Conservation (phyloP, 2,797 vertebrate species). For the Peromyscus eremicus region DNA sequence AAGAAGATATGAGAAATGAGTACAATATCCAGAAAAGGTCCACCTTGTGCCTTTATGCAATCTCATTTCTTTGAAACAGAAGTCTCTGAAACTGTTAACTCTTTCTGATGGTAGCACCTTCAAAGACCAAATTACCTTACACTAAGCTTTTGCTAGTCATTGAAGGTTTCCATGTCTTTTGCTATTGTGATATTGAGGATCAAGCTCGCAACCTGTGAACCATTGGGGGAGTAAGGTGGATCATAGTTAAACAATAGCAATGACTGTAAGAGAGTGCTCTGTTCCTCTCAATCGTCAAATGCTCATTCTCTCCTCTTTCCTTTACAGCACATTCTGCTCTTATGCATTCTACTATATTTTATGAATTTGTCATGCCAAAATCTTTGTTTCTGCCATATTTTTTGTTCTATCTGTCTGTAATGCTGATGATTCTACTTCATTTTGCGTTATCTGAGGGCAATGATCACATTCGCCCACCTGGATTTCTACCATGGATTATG, state of each 20-base stretch:
- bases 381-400: neutral
- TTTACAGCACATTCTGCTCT: neutral
- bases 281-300: neutral
- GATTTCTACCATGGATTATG: neutral
- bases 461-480: neutral
- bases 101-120: neutral
- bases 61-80: too few species aligned
- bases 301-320: accelerated
- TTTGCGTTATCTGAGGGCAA: neutral
- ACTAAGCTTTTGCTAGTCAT: neutral
- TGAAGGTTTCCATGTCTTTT: neutral
- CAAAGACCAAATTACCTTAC: neutral
- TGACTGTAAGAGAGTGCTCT: neutral
- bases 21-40: accelerated
- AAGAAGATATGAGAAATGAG: neutral
- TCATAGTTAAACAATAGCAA: neutral
- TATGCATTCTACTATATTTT: too few species aligned
- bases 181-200: neutral
- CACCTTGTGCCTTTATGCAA: accelerated
- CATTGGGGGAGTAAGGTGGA: neutral
- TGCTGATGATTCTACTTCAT: neutral
- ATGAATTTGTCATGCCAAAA: neutral
- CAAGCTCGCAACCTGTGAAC: neutral
- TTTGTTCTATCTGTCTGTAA: neutral
- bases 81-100: neutral